Conservation (phyloP, 2,888 invertebrate species). For the Holacanthella duospinosa region DNA sequence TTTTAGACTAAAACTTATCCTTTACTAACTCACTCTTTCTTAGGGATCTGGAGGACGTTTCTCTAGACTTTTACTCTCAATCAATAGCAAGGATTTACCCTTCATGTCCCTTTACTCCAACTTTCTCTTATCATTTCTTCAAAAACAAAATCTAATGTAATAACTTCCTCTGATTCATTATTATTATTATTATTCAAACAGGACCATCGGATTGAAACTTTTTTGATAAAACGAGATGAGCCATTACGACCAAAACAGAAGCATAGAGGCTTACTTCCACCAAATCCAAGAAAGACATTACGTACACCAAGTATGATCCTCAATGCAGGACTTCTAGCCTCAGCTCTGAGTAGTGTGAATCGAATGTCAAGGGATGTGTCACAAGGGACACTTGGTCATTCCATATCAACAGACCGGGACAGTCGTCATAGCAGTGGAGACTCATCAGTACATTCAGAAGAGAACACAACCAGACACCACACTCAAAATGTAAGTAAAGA, state of each 20-base stretch:
- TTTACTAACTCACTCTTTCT: too few species aligned
- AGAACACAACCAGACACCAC: neutral
- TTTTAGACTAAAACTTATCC: neutral
- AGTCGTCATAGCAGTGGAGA: slow-evolving; percentile 1
- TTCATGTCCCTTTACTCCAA: too few species aligned
- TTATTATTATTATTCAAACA: too few species aligned
- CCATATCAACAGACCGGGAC: neutral
- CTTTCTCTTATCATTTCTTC: too few species aligned
- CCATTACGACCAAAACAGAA: slow-evolving; percentile 48
- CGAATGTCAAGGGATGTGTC: neutral
- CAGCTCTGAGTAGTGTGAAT: slow-evolving; percentile 28
- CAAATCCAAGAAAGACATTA: slow-evolving; percentile 38
- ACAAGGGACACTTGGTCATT: neutral
- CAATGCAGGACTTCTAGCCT: slow-evolving; percentile 34
- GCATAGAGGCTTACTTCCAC: slow-evolving; percentile 23
- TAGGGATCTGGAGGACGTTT: too few species aligned
- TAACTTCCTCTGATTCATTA: too few species aligned
- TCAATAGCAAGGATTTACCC: neutral
- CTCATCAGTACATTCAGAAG: neutral
- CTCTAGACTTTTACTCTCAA: neutral
- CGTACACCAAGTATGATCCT: slow-evolving; percentile 31
- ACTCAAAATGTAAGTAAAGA: neutral
- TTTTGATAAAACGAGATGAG: slow-evolving; percentile 70
- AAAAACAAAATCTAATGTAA: too few species aligned
- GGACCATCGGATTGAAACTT: slow-evolving; percentile 77